Evolutionary conservation across 2,113 vertebrate genomes (phyloP), one percentile per base, ranked within the genome.

Genomic region (Pleuronectes platessa): DNA sequence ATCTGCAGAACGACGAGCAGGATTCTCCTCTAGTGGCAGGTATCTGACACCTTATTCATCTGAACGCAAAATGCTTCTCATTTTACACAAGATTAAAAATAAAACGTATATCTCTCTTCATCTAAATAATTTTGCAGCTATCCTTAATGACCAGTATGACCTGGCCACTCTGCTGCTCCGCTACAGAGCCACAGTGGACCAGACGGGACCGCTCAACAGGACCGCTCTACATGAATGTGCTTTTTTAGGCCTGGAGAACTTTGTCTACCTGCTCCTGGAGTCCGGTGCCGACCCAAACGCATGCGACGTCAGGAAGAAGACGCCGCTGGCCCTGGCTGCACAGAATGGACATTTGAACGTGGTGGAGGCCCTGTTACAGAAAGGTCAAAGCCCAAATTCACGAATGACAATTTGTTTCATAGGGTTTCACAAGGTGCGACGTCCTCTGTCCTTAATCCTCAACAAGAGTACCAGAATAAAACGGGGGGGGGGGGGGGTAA

Each of bases 141-240:
- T 97, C 88, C 92, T 95, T 60, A 92, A 92, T 2, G 93, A 95
- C 74, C 95, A 95, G 8, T 96, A 96, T 4, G 95, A 98, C 77
- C 84, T 96, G 83, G 96, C 94, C 11, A 89, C 96, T 10, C 83
- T 98, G 35, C 76, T 99, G 86, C 91, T 98, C 72, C 93, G 85
- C 21, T 94, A 92, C 68, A 94, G 95, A 47, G 96, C 97, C 23
- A 90, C 88, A 10, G 93, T 96, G 76, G 95, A 98, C 76, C 83
- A 96, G 79, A 92, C 54, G 11, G 96, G 97, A 74, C 91, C 93
- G 21, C 94, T 97, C 10, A 90, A 95, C 86, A 94, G 97, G 86
- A 98, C 96, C 4, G 96, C 96, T 23, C 91, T 99, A 37, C 98
- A 99, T 0, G 97, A 99, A 87, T 96, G 96, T 3, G 94, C 97